Base-by-base conservation (phyloP, 2,888 invertebrate species). In the Agonopterix alstromeriana region DNA sequence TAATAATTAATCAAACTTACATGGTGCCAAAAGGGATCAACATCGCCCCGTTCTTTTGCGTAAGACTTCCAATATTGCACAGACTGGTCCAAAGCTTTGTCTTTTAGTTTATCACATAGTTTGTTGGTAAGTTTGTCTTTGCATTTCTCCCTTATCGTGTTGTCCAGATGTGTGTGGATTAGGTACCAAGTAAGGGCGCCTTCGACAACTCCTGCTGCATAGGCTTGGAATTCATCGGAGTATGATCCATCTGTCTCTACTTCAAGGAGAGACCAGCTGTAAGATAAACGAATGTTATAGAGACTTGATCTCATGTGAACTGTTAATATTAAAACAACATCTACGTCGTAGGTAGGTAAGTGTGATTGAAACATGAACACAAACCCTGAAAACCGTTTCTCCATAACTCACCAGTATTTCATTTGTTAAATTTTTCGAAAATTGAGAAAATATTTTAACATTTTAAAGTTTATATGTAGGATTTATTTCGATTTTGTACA, bases 11-110 rank as follows among this genome's bases (percentile, higher is more conserved):
- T 27, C 27, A 27, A 38, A n/a, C 73, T 76, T 73, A 92, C 92
- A 86, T 97, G 96, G 77, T 96, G 95, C 97, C 97, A 97, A 70
- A 94, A 94, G 43, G 95, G 92, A 77, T 93, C 92, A 5, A 69
- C 67, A 9, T 63, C 62, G 8, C 82, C 57, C 64, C 64, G 58
- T 77, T 83, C 73, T 3, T 78, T 73, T 1, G 94, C 92, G 57
- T 90, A 88, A n/a, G 87, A 76, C 51, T 91, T 89, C 73, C 93
- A 91, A 70, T 89, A 91, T 17, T 90, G 87, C 1, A 90, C 82
- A 51, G 95, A 95, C 45, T 91, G 89, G 2, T 90, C 85, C 14
- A 97, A 82, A 65, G 91, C 92, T 27, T 27, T 7, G 43, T 90
- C 86, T 51, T 91, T 90, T 27, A 96, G 88, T 48, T 90, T 90